Percentiles rank a stretch among this genome's conserved stretches.
Evolutionary conservation across 2,797 vertebrate species (phyloP).

Genomic region (Nasua narica): DNA sequence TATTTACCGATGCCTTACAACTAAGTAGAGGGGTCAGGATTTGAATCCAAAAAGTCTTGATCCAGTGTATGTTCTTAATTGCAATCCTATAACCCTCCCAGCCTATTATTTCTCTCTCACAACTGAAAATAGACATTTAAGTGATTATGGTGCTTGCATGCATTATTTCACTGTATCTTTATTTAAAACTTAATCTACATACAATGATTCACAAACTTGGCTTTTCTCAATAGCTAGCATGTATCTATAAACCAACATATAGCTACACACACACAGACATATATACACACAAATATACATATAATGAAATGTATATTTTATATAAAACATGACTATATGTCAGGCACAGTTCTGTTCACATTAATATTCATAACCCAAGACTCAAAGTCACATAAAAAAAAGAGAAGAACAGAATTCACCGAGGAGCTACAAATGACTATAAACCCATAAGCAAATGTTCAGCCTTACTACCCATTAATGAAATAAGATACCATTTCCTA

Average conservation of each 20-base stretch:
- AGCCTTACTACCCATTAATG: conserved; percentile 50
- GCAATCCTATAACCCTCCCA: background rate
- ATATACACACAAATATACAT: background rate
- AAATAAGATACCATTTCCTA: conserved; percentile 48
- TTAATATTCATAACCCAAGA: conserved; percentile 48
- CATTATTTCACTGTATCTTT: background rate
- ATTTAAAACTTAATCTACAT: background rate
- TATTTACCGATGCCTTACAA: background rate
- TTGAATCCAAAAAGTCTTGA: background rate
- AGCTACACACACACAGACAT: background rate
- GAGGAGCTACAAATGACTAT: conserved; percentile 28
- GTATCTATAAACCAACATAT: background rate
- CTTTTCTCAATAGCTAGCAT: background rate
- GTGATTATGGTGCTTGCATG: background rate
- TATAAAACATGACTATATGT: background rate
- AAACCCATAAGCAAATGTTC: conserved; percentile 38
- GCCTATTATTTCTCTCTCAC: background rate
- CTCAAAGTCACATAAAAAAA: background rate
- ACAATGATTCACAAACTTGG: background rate
- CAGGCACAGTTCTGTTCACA: background rate
- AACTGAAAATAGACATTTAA: conserved; percentile 12
- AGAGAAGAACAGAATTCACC: background rate
- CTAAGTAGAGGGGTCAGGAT: background rate
- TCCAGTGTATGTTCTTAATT: background rate
- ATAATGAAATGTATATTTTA: background rate